phyloP scores from a whole-genome alignment of 2,797 vertebrate species.

The Bufotes viridis region DNA sequence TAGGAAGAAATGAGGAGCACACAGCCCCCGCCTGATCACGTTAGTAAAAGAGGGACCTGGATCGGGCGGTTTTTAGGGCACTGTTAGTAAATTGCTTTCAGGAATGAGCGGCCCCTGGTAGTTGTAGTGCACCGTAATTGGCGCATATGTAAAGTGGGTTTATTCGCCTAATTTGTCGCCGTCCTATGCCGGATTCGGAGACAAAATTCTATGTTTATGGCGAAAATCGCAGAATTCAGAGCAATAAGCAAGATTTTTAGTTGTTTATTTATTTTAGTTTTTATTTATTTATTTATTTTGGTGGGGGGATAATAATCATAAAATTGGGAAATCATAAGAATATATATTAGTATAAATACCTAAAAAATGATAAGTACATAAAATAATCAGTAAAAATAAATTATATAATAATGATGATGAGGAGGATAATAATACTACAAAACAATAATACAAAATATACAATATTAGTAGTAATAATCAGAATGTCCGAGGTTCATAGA shows the following conservation, averaged over 20 bases:
- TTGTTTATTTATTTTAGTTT: too few species aligned
- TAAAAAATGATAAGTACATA: too few species aligned
- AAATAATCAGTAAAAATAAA: too few species aligned
- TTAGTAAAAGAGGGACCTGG: not conserved
- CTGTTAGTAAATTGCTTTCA: not conserved
- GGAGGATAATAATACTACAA: not conserved
- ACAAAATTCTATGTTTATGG: not conserved
- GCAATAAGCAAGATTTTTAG: too few species aligned
- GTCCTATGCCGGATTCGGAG: not conserved
- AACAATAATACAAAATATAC: not conserved
- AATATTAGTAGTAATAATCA: not conserved
- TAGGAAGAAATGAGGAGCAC: not conserved
- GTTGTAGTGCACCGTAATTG: conserved; percentile 23
- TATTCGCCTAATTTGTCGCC: not conserved
- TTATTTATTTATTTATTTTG: too few species aligned
- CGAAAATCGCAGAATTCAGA: too few species aligned
- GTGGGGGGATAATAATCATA: too few species aligned
- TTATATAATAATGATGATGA: not conserved
- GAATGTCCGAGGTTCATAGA: not conserved
- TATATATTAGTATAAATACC: too few species aligned
- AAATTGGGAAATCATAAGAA: too few species aligned
- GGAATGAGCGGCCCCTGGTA: not conserved
- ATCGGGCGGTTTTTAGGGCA: not conserved
- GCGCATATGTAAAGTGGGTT: conserved; percentile 31
- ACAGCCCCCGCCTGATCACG: not conserved